Conservation (phyloP, 2,797 vertebrate genomes). For the Ctenosaura bakeri region DNA sequence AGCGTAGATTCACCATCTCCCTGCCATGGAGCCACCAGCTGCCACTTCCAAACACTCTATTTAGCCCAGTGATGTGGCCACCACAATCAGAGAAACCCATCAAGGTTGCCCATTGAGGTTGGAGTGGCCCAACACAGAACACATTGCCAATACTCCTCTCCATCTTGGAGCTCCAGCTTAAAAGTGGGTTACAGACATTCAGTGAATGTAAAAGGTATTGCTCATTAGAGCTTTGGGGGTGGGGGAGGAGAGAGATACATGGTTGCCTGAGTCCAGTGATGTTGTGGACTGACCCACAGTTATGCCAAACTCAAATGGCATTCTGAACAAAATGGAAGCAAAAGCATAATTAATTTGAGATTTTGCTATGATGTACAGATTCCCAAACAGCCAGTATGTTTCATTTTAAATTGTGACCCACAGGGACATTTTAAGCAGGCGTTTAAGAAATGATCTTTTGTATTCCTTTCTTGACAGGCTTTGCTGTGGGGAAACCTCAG, state of each 20-base stretch:
- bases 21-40: no score
- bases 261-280: background rate
- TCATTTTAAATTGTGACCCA: conserved; percentile 26
- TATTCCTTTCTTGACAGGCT: conserved; percentile 24
- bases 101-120: no score
- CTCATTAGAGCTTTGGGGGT: no score
- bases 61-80: background rate
- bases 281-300: background rate
- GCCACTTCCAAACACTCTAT: no score
- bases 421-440: conserved; percentile 31
- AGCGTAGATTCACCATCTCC: no score
- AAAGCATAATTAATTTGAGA: background rate
- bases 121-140: background rate
- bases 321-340: background rate
- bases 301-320: background rate
- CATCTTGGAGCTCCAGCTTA: background rate
- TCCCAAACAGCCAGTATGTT: background rate
- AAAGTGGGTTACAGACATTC: background rate
- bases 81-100: background rate
- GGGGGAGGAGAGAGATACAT: background rate
- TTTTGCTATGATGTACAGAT: background rate
- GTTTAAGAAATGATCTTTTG: conserved; percentile 43
- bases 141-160: background rate
- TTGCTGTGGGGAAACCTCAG: conserved; percentile 29
- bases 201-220: background rate